Evolutionary conservation across 1,140 invertebrate genomes (phyloP), one percentile per base, ranked within the genome.

Genomic region (Pachypsylla venusta): DNA sequence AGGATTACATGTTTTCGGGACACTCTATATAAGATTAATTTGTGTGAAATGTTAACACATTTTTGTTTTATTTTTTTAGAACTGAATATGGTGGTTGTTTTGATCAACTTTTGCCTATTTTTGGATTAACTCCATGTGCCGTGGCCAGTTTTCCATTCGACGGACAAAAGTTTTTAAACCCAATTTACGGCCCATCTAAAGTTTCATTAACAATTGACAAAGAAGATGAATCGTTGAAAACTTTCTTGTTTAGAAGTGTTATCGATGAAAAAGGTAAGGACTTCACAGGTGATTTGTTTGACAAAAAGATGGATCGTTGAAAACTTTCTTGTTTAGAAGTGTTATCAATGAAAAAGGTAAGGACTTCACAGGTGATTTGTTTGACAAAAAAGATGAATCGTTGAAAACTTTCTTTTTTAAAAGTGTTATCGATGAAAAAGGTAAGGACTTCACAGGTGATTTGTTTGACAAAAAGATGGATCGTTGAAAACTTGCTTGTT

Each of bases 101-200:
- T 59, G 84, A 86, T 63, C 84, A 87, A 65, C 69, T 87, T 1
- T 76, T 78, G 16, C 65, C 69, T 2, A 61, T 81, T 3, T 63
- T 85, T 20, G 87, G 87, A 1, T 40, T 89, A 1, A 83, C 81
- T 1, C 65, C 87, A 25, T 89, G 86, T 65, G 81, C 77, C 27
- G 74, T 81, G 58, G 62, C 85, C 1, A 72, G 74, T 1, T 70
- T 77, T 56, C 81, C 81, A 1, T 67, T 71, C 69, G 67, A 73
- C 67, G 70, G 70, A 67, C 48, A 71, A 70, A 22, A 73, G 79
- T 26, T 73, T 69, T 1, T 64, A 76, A 20, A 75, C 74, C 7
- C 74, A 63, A 66, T 77, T 7, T 74, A 73, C 3, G 84, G 84
- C 53, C 76, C 79, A 24, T 71, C 75, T 1, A 80, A 79, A 61